A percentile compares a stretch with the other conserved stretches of the same genome.
These are phyloP conservation scores for Frankliniella fusca DNA, from an alignment of 2,888 invertebrate species.

Conservation along the genomic window DNA sequence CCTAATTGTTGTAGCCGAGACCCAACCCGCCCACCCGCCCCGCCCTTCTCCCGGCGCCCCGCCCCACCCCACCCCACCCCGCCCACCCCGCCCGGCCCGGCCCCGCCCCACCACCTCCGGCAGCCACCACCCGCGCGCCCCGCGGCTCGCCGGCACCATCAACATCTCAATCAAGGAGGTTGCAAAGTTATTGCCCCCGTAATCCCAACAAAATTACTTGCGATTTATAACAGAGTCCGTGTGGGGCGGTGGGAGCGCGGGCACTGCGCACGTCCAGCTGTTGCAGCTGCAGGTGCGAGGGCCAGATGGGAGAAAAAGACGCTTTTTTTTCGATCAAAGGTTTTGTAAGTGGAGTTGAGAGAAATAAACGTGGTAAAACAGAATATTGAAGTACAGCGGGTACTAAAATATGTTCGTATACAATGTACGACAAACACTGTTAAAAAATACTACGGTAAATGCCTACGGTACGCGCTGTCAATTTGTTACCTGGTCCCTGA, in stretches of 20 bases:
- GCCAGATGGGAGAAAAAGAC: background rate
- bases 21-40: background rate
- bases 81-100: background rate
- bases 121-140: background rate
- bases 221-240: constrained; percentile 26
- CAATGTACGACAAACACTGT: too few relatives aligned
- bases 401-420: background rate
- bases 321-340: too few relatives aligned
- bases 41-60: background rate
- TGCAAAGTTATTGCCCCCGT: constrained; percentile 26
- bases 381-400: background rate
- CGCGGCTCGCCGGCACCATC: background rate
- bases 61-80: background rate
- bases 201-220: constrained; percentile 20
- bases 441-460: too few relatives aligned
- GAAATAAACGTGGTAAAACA: background rate
- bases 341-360: background rate
- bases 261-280: background rate
- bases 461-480: too few relatives aligned
- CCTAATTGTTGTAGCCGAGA: constrained; percentile 20
- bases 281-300: too few relatives aligned
- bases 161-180: constrained; percentile 24
- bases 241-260: background rate
- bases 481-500: too few relatives aligned
- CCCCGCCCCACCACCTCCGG: background rate